Percentiles rank a stretch among this genome's conserved stretches.
Conservation (phyloP, 2,113 vertebrate genomes). For the Labrus mixtus region DNA sequence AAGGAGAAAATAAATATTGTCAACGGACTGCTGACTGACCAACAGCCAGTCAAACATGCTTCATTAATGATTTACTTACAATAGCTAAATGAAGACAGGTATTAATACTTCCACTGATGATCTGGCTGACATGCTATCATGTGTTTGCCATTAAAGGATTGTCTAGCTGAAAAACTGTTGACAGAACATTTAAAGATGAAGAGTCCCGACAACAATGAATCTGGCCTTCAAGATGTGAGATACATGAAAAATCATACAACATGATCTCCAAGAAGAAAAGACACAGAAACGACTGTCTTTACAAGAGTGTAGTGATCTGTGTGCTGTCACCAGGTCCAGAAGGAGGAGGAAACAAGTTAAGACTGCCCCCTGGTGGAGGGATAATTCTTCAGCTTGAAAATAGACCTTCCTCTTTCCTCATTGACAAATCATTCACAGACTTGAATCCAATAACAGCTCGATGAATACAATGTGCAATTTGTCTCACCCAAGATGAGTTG, state of each 20-base stretch:
- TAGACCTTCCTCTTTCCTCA: constrained; percentile 16
- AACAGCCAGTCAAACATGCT: constrained; percentile 27
- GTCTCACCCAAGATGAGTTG: constrained; percentile 56
- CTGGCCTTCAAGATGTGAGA: constrained; percentile 5
- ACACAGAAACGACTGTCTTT: constrained; percentile 6
- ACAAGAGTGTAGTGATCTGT: neutral
- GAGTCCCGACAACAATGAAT: constrained; percentile 21
- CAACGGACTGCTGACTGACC: constrained; percentile 19
- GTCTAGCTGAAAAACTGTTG: constrained; percentile 27
- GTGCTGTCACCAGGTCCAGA: neutral
- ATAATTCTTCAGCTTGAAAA: neutral
- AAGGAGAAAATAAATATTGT: neutral
- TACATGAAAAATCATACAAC: neutral
- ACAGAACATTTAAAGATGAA: constrained; percentile 33
- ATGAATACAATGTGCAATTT: constrained; percentile 50
- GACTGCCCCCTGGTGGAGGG: constrained; percentile 79
- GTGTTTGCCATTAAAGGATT: constrained; percentile 33
- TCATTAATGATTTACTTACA: constrained; percentile 30
- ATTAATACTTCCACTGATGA: constrained; percentile 42
- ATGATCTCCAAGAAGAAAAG: neutral
- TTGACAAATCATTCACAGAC: constrained; percentile 64
- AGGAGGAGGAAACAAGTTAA: constrained; percentile 33
- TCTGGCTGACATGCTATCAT: constrained; percentile 38
- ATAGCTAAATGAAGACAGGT: constrained; percentile 29
- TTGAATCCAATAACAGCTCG: constrained; percentile 42